Percentiles rank a stretch among this genome's conserved stretches.
phyloP scores from a whole-genome alignment of 1,140 invertebrate genomes.

The Platorchestia sp. region DNA sequence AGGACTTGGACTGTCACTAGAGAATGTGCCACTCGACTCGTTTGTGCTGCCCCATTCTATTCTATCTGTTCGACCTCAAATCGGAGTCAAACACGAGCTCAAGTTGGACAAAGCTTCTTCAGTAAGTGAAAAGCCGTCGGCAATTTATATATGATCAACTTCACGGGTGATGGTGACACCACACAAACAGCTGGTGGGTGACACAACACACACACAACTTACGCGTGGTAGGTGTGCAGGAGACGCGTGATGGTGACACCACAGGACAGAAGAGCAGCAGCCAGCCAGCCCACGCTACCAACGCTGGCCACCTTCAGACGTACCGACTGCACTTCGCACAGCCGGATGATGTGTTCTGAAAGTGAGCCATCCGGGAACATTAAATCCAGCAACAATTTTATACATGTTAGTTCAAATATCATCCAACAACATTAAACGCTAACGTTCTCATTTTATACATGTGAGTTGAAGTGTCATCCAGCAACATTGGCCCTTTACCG shows the following conservation, averaged over 20 bases:
- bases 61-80: too few relatives aligned
- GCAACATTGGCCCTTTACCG: too few relatives aligned
- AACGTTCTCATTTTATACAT: too few relatives aligned
- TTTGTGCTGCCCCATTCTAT: too few relatives aligned
- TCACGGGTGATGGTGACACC: neutral
- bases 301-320: constrained; percentile 68
- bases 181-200: neutral
- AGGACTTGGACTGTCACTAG: too few relatives aligned
- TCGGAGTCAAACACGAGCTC: too few relatives aligned
- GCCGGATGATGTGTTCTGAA: constrained; percentile 73
- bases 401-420: neutral
- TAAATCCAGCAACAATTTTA: neutral
- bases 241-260: constrained; percentile 72
- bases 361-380: constrained; percentile 36
- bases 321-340: constrained; percentile 71
- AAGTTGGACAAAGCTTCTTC: too few relatives aligned
- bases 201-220: constrained; percentile 49
- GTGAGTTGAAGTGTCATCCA: too few relatives aligned
- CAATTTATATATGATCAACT: too few relatives aligned
- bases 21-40: too few relatives aligned
- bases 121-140: too few relatives aligned
- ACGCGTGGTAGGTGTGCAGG: constrained; percentile 73
- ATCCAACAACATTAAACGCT: too few relatives aligned
- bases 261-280: constrained; percentile 70
- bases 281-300: constrained; percentile 71